Evolutionary conservation across 2,113 vertebrate genomes (phyloP).

Genomic region (Cichladusa arquata): DNA sequence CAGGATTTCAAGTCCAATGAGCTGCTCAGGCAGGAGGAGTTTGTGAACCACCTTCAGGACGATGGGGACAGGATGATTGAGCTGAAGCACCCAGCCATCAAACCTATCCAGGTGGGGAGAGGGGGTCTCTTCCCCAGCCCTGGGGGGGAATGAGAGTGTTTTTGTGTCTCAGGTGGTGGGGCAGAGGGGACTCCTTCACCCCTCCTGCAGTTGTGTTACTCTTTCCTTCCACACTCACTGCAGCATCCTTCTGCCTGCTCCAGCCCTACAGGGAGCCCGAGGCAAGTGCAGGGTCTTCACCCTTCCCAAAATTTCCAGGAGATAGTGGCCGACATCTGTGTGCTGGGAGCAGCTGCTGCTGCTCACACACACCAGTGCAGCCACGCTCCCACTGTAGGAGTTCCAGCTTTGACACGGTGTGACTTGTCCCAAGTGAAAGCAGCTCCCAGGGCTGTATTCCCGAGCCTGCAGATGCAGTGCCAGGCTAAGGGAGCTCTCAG

Average conservation of each 20-base stretch:
- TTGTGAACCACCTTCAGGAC: slow-evolving; percentile 90
- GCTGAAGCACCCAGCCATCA: slow-evolving; percentile 86
- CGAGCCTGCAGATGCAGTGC: neutral
- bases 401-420: neutral
- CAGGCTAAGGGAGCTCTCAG: neutral
- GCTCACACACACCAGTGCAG: neutral
- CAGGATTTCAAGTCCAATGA: slow-evolving; percentile 92
- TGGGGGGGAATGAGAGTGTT: neutral
- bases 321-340: neutral
- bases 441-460: neutral
- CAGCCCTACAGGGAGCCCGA: neutral
- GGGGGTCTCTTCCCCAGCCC: neutral
- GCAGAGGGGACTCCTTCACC: neutral
- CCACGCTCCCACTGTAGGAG: neutral
- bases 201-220: neutral
- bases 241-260: neutral
- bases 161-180: neutral
- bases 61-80: slow-evolving; percentile 90
- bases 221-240: neutral
- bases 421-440: neutral
- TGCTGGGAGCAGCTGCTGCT: neutral
- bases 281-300: neutral
- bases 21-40: slow-evolving; percentile 85
- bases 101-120: slow-evolving; percentile 83
- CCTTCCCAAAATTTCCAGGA: neutral